These are phyloP conservation scores for Caerostris darwini DNA, from an alignment of 1,140 invertebrate species.

Conservation along the genomic window DNA sequence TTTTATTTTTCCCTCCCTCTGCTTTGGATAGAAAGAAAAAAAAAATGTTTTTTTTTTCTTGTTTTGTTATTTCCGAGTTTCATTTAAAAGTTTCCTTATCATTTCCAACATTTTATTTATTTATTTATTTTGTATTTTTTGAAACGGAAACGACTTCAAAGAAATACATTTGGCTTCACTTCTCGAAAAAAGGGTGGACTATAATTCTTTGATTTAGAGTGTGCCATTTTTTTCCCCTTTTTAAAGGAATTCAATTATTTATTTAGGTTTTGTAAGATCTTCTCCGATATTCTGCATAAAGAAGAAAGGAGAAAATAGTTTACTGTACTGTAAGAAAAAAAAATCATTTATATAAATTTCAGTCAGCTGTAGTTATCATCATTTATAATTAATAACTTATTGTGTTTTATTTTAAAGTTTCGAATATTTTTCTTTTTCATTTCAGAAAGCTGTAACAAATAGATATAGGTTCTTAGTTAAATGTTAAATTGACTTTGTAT, in stretches of 20 bases:
- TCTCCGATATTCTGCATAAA: too few relatives aligned
- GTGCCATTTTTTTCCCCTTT: background rate
- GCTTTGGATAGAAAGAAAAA: background rate
- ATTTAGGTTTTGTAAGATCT: too few relatives aligned
- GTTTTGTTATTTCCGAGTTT: background rate
- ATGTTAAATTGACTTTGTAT: too few relatives aligned
- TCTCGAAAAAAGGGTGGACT: background rate
- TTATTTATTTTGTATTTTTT: background rate
- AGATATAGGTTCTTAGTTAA: too few relatives aligned
- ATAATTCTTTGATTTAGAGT: background rate
- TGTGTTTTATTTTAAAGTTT: too few relatives aligned
- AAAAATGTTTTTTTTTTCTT: background rate
- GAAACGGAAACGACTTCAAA: background rate
- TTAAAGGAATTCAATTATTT: background rate
- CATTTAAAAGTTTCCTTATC: conserved; percentile 30
- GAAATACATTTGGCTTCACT: background rate
- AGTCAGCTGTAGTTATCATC: too few relatives aligned
- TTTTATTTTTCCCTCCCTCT: background rate
- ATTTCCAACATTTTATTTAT: background rate
- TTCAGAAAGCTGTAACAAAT: too few relatives aligned
- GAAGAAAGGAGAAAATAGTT: too few relatives aligned
- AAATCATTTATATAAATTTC: too few relatives aligned
- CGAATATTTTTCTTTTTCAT: too few relatives aligned
- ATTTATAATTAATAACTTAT: too few relatives aligned
- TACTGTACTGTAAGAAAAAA: too few relatives aligned